Base-by-base conservation (phyloP, 2,797 vertebrate species). In the Fratercula arctica region DNA sequence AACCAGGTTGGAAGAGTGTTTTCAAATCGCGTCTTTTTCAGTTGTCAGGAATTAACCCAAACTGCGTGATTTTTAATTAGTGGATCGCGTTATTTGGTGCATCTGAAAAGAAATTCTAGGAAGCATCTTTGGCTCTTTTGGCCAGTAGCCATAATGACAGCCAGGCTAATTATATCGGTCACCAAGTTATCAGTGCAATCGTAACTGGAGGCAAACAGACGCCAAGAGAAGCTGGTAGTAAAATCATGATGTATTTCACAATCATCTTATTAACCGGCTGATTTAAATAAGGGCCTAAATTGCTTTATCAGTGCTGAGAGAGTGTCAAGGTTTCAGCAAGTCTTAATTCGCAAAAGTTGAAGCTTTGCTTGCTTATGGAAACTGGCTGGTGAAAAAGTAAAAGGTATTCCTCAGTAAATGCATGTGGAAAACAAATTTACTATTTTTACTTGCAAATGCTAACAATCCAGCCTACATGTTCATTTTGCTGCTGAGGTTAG, bases 191-290 rank as follows among this genome's bases (percentile, higher is more conserved):
- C 80, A 31, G 80, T 5, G 28, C 81, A 85, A 8, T 94, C 13
- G 6, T 96, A 93, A 97, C 93, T 96, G 89, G 90, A 95, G 85
- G 94, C 90, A 95, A 94, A 87, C 35, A 76, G 86, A 93, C 51
- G 63, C 92, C 97, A 93, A 87, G 92, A 91, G 94, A 80, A 94
- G 75, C 91, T 91, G 64, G 67, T 87, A 95, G 95, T 96, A 94
- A 97, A 97, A 97, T 93, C 96, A 96, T 90, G 78, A 70, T 92
- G 46, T 88, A 83, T 88, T 96, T 96, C 76, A 78, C 95, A 95
- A 91, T 91, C 93, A 76, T 74, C 91, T 95, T 96, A 77, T 94
- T 97, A 95, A 95, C 85, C 93, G 70, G 92, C 81, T 92, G 63
- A 69, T 93, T 92, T 91, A 95, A 96, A 85, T 92, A 82, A 80